Conservation (phyloP, 2,113 vertebrate genomes). For the Mesocricetus auratus region DNA sequence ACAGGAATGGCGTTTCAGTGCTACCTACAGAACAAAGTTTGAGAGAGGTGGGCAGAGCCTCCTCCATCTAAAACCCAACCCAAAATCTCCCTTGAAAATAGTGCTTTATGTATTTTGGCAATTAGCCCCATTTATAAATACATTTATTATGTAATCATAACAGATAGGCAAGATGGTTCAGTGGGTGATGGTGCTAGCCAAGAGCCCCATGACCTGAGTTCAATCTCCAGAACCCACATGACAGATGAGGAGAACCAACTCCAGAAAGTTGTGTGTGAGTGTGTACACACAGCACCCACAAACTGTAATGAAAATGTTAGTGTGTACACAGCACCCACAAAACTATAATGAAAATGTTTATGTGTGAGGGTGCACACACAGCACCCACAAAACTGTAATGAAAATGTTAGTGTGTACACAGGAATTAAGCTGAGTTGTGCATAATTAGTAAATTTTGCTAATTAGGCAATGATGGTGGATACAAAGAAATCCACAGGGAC, state of each 20-base stretch:
- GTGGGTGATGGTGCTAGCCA: neutral
- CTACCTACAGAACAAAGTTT: constrained; percentile 19
- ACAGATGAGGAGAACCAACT: neutral
- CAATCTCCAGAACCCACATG: neutral
- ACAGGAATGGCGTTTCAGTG: neutral
- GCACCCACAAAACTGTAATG: neutral
- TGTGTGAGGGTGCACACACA: no score
- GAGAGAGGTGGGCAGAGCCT: neutral
- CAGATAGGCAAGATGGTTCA: neutral
- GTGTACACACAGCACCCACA: neutral
- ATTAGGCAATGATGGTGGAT: neutral
- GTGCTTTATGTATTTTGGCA: constrained; percentile 48
- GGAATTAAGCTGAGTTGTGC: neutral
- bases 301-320: neutral
- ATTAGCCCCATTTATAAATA: constrained; percentile 36
- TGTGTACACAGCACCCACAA: neutral
- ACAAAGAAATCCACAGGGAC: neutral
- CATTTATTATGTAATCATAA: constrained; percentile 14
- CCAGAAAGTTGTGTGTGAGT: neutral
- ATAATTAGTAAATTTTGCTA: constrained; percentile 21
- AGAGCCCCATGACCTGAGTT: neutral
- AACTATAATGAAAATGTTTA: neutral
- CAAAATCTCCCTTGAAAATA: constrained; percentile 15
- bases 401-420: neutral
- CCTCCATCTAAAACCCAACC: neutral